A percentile compares a stretch with the other conserved stretches of the same genome.
Evolutionary conservation across 64 coral and sea anemone species (phyloP).

Genomic region (Montipora sp.): DNA sequence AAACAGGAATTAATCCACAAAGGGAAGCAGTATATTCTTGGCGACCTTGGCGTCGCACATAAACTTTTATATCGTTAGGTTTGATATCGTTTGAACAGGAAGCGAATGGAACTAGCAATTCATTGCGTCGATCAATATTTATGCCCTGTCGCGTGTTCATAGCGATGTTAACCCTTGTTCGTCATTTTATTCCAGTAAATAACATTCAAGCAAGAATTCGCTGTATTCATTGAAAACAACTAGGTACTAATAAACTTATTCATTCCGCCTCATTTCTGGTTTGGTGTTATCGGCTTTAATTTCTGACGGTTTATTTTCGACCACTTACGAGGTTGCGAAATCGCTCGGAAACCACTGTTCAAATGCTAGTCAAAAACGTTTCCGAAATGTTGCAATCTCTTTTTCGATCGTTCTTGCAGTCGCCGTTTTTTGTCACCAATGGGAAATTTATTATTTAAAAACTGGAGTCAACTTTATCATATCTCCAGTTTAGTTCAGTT

Average conservation of each 20-base stretch:
- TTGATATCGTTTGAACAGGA: slow-evolving; percentile 22
- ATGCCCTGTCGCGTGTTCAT: neutral
- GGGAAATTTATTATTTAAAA: neutral
- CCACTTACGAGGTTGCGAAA: slow-evolving; percentile 9
- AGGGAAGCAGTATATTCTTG: neutral
- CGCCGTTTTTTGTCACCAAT: neutral
- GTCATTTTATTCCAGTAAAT: neutral
- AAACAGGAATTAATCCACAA: neutral
- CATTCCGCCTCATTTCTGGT: slow-evolving; percentile 20
- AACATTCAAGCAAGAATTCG: neutral
- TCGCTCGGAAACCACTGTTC: slow-evolving; percentile 21
- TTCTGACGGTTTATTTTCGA: neutral
- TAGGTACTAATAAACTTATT: slow-evolving; percentile 35
- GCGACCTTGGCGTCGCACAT: neutral
- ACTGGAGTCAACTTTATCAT: slow-evolving; percentile 31
- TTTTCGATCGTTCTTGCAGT: neutral
- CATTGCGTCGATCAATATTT: slow-evolving; percentile 10
- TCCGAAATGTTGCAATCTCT: slow-evolving; percentile 17
- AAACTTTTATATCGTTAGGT: slow-evolving; percentile 5
- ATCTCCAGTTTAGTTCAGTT: slow-evolving; percentile 14
- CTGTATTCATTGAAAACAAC: neutral
- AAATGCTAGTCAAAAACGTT: neutral
- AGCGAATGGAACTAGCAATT: neutral
- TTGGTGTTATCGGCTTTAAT: slow-evolving; percentile 12
- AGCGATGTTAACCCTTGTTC: neutral